Base-by-base conservation (phyloP, 2,113 vertebrate genomes). In the Rhea americana region DNA sequence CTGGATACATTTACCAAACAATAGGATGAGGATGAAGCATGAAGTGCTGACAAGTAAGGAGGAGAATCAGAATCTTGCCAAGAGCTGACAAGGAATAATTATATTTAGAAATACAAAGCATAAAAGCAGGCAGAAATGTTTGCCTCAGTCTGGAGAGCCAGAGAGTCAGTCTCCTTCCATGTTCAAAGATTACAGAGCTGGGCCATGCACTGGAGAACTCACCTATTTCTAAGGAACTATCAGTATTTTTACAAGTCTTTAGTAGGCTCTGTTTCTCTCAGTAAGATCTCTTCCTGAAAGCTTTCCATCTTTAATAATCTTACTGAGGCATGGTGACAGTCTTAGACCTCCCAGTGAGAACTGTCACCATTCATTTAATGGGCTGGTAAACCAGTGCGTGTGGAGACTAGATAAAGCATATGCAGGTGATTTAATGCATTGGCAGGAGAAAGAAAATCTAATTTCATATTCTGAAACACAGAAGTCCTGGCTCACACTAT, bases 151-250 rank as follows among this genome's bases (percentile, higher is more conserved):
- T 80, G 30, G 39, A 71, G 22, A 62, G 41, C 30, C 63, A 25
- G 35, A 62, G 13, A n/a, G 35, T 32, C 1, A 0, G 14, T 28
- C 15, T 72, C 32, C 14, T 43, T 35, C 65, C 5, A 0, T 4
- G 22, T 32, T 45, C 25, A 28, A 55, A 71, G 48, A 7, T 32
- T 37, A 37, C 35, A 12, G 45, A 47, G 63, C 25, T 11, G 15
- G 35, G 47, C 26, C 18, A 12, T 11, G 6, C 21, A 24, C 30
- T 43, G 39, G 39, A 15, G 30, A 43, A 32, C 37, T 39, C 28
- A 20, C 37, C 53, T 56, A 16, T 30, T 56, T 56, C 53, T 56
- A 56, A 56, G 53, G 26, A 56, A 56, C 9, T 9, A 56, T 9
- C 28, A 16, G 15, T 30, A 56, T 56, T 56, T 56, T 56, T 56